Evolutionary conservation across 2,113 vertebrate genomes (phyloP).

Genomic region (Sardina pilchardus): DNA sequence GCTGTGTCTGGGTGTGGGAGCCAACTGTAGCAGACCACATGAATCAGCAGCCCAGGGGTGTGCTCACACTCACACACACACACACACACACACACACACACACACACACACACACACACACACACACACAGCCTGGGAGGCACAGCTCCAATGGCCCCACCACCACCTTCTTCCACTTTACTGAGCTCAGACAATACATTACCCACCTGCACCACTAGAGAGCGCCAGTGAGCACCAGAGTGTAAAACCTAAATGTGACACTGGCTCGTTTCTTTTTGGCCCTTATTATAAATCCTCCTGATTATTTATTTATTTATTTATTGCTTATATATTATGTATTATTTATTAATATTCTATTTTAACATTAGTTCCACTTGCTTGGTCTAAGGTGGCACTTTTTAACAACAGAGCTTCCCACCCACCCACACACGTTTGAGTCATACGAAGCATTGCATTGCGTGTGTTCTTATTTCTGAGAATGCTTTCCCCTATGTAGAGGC

Average conservation of each 20-base stretch:
- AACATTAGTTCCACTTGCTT: background rate
- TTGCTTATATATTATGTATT: too few relatives aligned
- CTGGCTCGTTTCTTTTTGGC: background rate
- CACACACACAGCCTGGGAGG: background rate
- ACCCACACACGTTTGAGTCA: too few relatives aligned
- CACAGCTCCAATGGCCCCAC: background rate
- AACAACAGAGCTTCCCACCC: too few relatives aligned
- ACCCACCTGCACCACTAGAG: background rate
- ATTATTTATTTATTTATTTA: too few relatives aligned
- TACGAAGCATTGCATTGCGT: too few relatives aligned
- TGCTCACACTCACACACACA: constrained; percentile 45
- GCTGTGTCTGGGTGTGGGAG: constrained; percentile 1
- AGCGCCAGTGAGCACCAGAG: background rate
- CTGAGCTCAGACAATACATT: background rate
- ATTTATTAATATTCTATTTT: background rate
- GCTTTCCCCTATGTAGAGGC: too few relatives aligned
- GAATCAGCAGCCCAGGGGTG: constrained; percentile 67
- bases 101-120: constrained; percentile 29
- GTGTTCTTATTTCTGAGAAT: too few relatives aligned
- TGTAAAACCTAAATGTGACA: background rate
- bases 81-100: background rate
- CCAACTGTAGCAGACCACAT: constrained; percentile 31
- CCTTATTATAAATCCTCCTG: background rate
- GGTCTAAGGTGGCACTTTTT: too few relatives aligned
- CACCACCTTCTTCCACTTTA: background rate